Evolutionary conservation across 2,113 vertebrate species (phyloP), one percentile per base, ranked within the genome.

Genomic region (Campylomormyrus numenius): DNA sequence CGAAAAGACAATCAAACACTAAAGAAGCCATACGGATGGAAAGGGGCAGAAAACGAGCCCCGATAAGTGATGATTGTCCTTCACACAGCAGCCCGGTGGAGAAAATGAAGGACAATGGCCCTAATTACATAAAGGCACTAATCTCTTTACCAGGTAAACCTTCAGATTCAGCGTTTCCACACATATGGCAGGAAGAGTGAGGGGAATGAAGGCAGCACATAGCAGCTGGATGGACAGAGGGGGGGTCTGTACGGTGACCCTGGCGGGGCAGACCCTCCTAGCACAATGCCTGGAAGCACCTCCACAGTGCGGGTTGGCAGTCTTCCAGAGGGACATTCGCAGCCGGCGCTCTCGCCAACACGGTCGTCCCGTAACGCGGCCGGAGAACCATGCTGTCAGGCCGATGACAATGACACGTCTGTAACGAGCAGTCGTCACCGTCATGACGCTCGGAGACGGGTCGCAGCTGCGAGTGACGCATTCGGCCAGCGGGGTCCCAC

Each of bases 211-310:
- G 45, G 45, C 45, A 50, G 45, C n/a, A 27, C 84, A 86, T 1
- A 80, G 17, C 74, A 80, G 74, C 74, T 80, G 74, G 74, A 80
- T 80, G 74, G 74, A 19, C 35, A 6, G 74, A 2, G 74, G 9
- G n/a, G 35, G 74, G 74, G 35, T n/a, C 42, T 19, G 74, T 19
- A 42, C 4, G 1, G 8, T 42, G 31, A 80, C 27, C 46, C 49
- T 21, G 27, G 80, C 52, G 50, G 70, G 77, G 77, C 52, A 42
- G 89, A 15, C 15, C 52, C 19, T 9, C 3, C 49, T 5, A 85
- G 77, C 24, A 31, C 77, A 53, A 58, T 45, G 89, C 77, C 45
- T 49, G 88, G 88, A 89, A 74, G 88, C 19, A n/a, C 19, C 17
- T 11, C 19, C 27, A 17, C 31, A 62, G 35, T 24, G 39, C 3